A percentile compares a stretch with the other conserved stretches of the same genome.
Evolutionary conservation across 1,140 invertebrate genomes (phyloP).

Genomic region (Adelges cooleyi): DNA sequence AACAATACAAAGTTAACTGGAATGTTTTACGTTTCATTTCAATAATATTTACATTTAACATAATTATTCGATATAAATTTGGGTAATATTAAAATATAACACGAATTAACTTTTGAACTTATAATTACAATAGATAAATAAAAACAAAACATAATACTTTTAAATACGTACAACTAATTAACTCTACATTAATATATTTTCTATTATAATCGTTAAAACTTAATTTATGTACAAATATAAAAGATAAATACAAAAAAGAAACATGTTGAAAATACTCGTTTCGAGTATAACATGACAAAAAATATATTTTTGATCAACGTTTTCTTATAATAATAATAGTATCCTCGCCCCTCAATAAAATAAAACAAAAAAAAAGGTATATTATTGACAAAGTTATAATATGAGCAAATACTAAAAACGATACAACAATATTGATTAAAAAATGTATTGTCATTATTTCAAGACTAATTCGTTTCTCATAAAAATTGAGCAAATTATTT

Average conservation of each 20-base stretch:
- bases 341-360: conserved; percentile 14
- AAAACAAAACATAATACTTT: conserved; percentile 29
- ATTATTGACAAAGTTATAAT: conserved; percentile 11
- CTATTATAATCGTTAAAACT: conserved; percentile 7
- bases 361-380: conserved; percentile 7
- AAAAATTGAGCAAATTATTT: conserved; percentile 21
- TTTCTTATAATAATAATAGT: conserved; percentile 27
- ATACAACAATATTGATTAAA: conserved; percentile 10
- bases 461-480: conserved; percentile 10
- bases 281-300: conserved; percentile 19
- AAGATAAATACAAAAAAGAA: conserved; percentile 14
- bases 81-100: conserved; percentile 27
- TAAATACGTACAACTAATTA: conserved; percentile 25
- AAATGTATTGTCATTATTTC: conserved; percentile 18
- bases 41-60: conserved; percentile 26
- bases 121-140: conserved; percentile 29
- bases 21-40: conserved; percentile 7
- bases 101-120: conserved; percentile 23
- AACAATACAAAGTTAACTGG: conserved; percentile 19
- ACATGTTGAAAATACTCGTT: conserved; percentile 7
- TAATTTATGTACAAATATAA: conserved; percentile 16
- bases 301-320: conserved; percentile 24
- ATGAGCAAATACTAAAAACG: conserved; percentile 23
- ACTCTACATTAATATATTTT: conserved; percentile 24
- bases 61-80: conserved; percentile 26